phyloP scores from a whole-genome alignment of 1,140 invertebrate genomes.

The Pseudomyrmex sp. region DNA sequence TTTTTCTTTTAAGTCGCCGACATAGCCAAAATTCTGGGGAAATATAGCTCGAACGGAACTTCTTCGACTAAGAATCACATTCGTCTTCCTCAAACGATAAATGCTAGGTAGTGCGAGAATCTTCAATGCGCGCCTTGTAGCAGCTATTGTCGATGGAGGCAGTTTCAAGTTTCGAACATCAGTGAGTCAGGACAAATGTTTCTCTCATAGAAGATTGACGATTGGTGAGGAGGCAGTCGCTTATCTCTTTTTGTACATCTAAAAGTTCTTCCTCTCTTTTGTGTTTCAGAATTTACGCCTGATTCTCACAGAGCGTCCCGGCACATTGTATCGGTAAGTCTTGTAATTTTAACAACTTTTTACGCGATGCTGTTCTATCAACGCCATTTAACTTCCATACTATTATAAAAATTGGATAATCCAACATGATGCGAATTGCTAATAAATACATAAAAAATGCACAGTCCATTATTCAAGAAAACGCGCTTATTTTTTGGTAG shows the following conservation, averaged over 20 bases:
- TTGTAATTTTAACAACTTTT: slow-evolving; percentile 53
- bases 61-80: slow-evolving; percentile 38
- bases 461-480: slow-evolving; percentile 14
- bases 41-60: slow-evolving; percentile 35
- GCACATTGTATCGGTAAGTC: slow-evolving; percentile 72
- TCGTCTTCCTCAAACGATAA: slow-evolving; percentile 59
- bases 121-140: slow-evolving; percentile 52
- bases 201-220: slow-evolving; percentile 78
- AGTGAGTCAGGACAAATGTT: slow-evolving; percentile 74
- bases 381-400: neutral
- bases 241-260: slow-evolving; percentile 31
- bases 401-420: slow-evolving; percentile 27
- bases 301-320: slow-evolving; percentile 59
- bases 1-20: slow-evolving; percentile 19
- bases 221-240: slow-evolving; percentile 56
- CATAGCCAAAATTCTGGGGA: slow-evolving; percentile 6
- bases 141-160: slow-evolving; percentile 67
- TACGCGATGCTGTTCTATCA: slow-evolving; percentile 19
- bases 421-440: slow-evolving; percentile 1
- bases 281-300: slow-evolving; percentile 71
- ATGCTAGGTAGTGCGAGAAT: slow-evolving; percentile 6
- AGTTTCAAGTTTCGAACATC: slow-evolving; percentile 73
- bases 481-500: neutral
- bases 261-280: slow-evolving; percentile 47
- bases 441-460: slow-evolving; percentile 10